Conservation (phyloP, 2,888 invertebrate species). For the Leptinotarsa peninsularis region DNA sequence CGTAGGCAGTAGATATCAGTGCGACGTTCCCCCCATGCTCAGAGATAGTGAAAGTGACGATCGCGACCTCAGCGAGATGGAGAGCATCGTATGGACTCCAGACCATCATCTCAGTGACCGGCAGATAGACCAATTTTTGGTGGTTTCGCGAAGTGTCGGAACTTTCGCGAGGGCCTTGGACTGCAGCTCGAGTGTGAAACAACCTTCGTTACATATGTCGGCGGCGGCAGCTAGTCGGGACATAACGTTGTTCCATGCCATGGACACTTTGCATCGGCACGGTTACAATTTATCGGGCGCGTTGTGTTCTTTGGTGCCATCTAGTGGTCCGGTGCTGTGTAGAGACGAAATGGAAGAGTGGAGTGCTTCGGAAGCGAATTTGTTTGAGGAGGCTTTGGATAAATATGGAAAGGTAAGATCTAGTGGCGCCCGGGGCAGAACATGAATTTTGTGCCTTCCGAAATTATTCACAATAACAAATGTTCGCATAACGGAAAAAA, state of each 20-base stretch:
- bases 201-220: constrained; percentile 98
- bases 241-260: constrained; percentile 98
- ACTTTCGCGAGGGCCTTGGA: constrained; percentile 99
- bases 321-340: constrained; percentile 94
- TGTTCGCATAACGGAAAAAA: too few species aligned
- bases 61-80: constrained; percentile 73
- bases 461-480: too few species aligned
- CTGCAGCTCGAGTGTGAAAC: constrained; percentile 97
- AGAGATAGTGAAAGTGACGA: constrained; percentile 73
- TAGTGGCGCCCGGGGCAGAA: too few species aligned
- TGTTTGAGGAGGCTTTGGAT: constrained; percentile 98
- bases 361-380: constrained; percentile 98
- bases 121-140: constrained; percentile 99
- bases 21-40: constrained; percentile 87
- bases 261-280: constrained; percentile 93
- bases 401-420: constrained; percentile 85
- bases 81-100: constrained; percentile 95
- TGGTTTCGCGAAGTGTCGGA: constrained; percentile 93
- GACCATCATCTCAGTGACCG: constrained; percentile 90
- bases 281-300: constrained; percentile 92
- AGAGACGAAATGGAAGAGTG: constrained; percentile 99
- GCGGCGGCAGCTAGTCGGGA: constrained; percentile 99
- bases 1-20: constrained; percentile 80
- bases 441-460: too few species aligned
- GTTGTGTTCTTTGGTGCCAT: constrained; percentile 92